Conservation (phyloP, 2,113 vertebrate genomes). For the Seriola quinqueradiata region DNA sequence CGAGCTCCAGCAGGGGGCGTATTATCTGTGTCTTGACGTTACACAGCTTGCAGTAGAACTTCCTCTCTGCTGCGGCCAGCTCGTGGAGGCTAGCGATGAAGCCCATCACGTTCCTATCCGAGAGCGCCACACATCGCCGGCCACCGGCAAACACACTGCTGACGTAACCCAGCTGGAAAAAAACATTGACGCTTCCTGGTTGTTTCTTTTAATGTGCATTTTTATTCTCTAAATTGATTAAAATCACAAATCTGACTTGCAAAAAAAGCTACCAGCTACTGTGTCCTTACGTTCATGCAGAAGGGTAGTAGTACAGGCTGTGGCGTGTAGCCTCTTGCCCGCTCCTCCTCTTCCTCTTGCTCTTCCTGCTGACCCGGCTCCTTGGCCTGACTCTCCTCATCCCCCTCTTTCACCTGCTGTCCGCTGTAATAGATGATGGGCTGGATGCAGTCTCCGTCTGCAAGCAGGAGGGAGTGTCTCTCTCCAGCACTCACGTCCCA, state of each 20-base stretch:
- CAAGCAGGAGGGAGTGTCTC: conserved; percentile 92
- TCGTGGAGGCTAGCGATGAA: conserved; percentile 96
- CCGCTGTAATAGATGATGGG: conserved; percentile 96
- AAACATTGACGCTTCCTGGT: too few relatives aligned
- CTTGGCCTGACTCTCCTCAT: conserved; percentile 4
- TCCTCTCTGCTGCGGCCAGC: conserved; percentile 92
- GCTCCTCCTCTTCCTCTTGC: conserved; percentile 62
- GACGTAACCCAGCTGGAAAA: conserved; percentile 91
- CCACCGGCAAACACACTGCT: conserved; percentile 92
- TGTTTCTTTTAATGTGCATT: too few relatives aligned
- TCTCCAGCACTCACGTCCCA: conserved; percentile 93
- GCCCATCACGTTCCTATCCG: conserved; percentile 93
- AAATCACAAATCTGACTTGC: too few relatives aligned
- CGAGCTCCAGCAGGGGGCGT: conserved; percentile 92
- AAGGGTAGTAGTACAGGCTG: conserved; percentile 88
- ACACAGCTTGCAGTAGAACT: conserved; percentile 92
- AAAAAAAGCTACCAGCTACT: too few relatives aligned
- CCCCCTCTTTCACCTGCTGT: conserved; percentile 81
- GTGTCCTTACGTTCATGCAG: conserved; percentile 90
- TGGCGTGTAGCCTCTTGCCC: conserved; percentile 79
- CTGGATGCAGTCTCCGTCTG: conserved; percentile 93
- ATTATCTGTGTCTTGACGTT: conserved; percentile 91
- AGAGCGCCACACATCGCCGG: conserved; percentile 86
- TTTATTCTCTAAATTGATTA: too few relatives aligned
- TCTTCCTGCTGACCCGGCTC: conserved; percentile 71